Evolutionary conservation across 1,140 invertebrate genomes (phyloP), one percentile per base, ranked within the genome.

Genomic region (Sarcophaga bullata): DNA sequence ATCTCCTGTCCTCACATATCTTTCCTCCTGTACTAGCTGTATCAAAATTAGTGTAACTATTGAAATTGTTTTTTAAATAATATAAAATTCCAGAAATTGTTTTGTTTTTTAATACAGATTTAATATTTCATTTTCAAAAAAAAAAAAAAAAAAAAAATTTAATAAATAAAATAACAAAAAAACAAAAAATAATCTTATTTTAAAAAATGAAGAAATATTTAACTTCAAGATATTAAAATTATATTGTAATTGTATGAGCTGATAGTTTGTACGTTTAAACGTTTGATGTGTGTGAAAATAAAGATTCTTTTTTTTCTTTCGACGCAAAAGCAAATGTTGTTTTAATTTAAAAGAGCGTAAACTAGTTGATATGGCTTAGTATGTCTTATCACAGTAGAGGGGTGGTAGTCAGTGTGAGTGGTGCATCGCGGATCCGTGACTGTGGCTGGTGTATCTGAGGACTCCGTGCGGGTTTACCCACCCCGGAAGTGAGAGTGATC

Each of bases 201-300:
- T 78, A 19, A 52, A 52, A 76, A 58, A 13, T 6, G 7, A 54
- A 80, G 49, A 58, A 47, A 47, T 25, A 81, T 46, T n/a, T 81
- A 25, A 46, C 37, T 48, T 15, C 47, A 81, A 52, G 62, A 78
- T 75, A 75, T 25, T 80, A 78, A 9, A 82, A 68, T 68, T 37
- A 25, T 50, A 78, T 80, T 78, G 52, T 76, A 81, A 73, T 84
- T 86, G 87, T 87, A 88, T 88, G 87, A 88, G n/a, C 87, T 88
- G 87, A 88, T 88, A 88, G 87, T 83, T 88, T 88, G 87, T 88
- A 88, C 87, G 87, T 86, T 84, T 10, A 78, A 78, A 78, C 50
- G n/a, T n/a, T 76, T 76, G 86, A 82, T 85, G 84, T 87, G 86
- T 85, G 87, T 88, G 87, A 86, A 86, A 84, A 83, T 68, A 81